These are phyloP conservation scores for Megamerina dolium DNA, from an alignment of 2,888 invertebrate genomes.

Conservation along the genomic window DNA sequence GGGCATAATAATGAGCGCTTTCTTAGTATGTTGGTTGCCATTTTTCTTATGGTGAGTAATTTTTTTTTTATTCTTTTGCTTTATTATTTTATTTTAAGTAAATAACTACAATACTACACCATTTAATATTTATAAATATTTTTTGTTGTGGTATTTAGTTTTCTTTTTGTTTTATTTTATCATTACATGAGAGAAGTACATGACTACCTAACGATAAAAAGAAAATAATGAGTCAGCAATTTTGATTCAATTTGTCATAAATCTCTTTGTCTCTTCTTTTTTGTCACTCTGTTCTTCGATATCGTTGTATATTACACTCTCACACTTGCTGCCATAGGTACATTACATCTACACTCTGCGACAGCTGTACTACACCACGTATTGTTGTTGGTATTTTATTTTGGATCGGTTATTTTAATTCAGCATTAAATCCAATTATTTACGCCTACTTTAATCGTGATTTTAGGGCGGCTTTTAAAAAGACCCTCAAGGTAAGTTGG, in stretches of 20 bases:
- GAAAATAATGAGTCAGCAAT: no score
- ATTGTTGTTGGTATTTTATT: constrained; percentile 85
- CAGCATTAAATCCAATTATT: constrained; percentile 91
- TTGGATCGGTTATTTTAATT: constrained; percentile 98
- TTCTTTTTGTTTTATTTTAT: no score
- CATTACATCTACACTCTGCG: constrained; percentile 71
- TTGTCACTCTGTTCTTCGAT: no score
- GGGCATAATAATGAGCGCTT: constrained; percentile 94
- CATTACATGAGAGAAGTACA: no score
- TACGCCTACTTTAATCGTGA: constrained; percentile 97
- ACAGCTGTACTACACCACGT: constrained; percentile 73
- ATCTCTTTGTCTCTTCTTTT: no score
- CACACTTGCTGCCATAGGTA: constrained; percentile 67
- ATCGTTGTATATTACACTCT: background rate
- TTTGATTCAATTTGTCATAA: no score
- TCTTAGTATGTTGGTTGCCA: constrained; percentile 90
- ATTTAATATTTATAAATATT: no score
- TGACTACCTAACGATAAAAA: no score
- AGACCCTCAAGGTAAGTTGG: constrained; percentile 60
- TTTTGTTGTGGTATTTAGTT: no score
- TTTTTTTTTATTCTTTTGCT: no score
- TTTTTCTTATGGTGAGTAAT: constrained; percentile 84
- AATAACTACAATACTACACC: no score
- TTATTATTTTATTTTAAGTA: no score
- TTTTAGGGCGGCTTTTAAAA: constrained; percentile 90